Conservation (phyloP, 53 echinoderm and acorn worm species). For the Echinometra lucunter region DNA sequence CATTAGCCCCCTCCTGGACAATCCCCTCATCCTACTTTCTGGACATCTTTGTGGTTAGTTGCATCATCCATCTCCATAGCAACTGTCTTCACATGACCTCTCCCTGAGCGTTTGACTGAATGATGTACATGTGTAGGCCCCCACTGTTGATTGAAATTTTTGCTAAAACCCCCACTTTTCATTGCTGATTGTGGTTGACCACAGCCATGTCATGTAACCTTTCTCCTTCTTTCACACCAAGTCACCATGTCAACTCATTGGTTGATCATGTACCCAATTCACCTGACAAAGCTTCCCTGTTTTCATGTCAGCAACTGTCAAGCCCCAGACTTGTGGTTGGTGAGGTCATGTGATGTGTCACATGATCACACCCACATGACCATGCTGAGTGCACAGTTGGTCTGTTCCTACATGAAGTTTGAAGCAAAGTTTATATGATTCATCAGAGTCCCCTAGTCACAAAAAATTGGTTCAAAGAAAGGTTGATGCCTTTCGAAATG, state of each 20-base stretch:
- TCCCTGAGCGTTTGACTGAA: slow-evolving; percentile 1
- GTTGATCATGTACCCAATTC: slow-evolving; percentile 31
- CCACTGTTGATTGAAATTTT: slow-evolving; percentile 49
- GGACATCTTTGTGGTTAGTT: slow-evolving; percentile 39
- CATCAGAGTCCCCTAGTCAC: background rate
- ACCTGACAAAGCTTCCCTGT: background rate
- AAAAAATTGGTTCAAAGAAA: background rate
- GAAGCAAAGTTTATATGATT: background rate
- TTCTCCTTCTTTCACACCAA: background rate
- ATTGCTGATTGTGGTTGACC: slow-evolving; percentile 40
- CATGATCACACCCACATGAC: slow-evolving; percentile 67
- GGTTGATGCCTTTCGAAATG: background rate
- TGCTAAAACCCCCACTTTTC: slow-evolving; percentile 38
- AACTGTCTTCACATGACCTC: slow-evolving; percentile 47
- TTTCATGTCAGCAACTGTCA: background rate
- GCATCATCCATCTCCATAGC: slow-evolving; percentile 30
- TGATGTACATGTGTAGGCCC: slow-evolving; percentile 40
- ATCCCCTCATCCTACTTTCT: slow-evolving; percentile 7
- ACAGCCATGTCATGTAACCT: slow-evolving; percentile 23
- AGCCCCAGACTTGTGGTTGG: slow-evolving; percentile 43
- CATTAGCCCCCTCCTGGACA: slow-evolving; percentile 10
- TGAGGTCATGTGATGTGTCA: slow-evolving; percentile 59
- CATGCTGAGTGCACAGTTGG: slow-evolving; percentile 49
- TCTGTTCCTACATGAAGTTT: background rate
- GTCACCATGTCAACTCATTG: background rate